These are phyloP conservation scores for Heliconius melpomene DNA, from an alignment of 1,140 invertebrate genomes.

Conservation along the genomic window DNA sequence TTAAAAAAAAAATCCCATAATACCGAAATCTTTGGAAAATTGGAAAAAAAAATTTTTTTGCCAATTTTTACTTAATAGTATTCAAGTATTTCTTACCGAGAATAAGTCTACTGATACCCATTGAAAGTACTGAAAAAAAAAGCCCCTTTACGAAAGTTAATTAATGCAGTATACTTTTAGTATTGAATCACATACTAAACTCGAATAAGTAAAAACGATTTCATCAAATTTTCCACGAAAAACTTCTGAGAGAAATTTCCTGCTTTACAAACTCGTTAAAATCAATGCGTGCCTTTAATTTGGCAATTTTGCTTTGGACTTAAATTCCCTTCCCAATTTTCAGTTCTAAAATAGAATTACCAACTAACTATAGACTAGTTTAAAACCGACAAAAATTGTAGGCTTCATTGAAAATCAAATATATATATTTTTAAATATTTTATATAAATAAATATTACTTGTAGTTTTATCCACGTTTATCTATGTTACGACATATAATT, in stretches of 20 bases:
- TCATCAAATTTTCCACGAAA: not conserved
- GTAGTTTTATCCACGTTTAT: not conserved
- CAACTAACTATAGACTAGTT: not conserved
- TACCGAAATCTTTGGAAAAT: too few relatives aligned
- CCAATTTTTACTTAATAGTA: too few relatives aligned
- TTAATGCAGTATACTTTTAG: too few relatives aligned
- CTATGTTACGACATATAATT: not conserved
- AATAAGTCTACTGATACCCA: too few relatives aligned
- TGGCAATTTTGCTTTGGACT: slow-evolving; percentile 4
- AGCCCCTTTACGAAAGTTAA: too few relatives aligned
- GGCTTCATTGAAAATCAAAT: not conserved
- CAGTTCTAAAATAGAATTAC: not conserved
- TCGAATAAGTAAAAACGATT: not conserved
- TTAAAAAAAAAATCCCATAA: too few relatives aligned
- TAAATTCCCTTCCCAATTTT: not conserved
- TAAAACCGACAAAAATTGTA: not conserved
- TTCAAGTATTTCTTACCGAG: too few relatives aligned
- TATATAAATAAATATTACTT: too few relatives aligned
- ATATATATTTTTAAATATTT: not conserved
- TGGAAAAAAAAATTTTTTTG: too few relatives aligned
- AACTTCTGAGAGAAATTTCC: not conserved
- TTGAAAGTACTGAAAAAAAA: too few relatives aligned
- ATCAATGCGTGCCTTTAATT: slow-evolving; percentile 11
- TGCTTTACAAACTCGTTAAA: not conserved
- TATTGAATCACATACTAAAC: not conserved